These are phyloP conservation scores for Myotis myotis DNA, from an alignment of 2,797 vertebrate genomes.

Conservation along the genomic window DNA sequence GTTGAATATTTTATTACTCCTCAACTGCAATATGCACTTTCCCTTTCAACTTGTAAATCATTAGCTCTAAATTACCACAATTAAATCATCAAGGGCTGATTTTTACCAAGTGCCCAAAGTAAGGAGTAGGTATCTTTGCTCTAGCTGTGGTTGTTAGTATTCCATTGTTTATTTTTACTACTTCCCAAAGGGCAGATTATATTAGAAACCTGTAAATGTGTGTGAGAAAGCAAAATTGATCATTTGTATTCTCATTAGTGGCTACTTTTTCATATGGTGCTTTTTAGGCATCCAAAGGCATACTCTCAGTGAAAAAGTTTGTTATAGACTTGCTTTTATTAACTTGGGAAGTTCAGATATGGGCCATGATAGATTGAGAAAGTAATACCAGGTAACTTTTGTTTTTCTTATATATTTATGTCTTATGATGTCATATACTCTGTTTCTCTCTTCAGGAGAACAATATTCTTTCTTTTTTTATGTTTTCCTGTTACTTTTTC, in stretches of 20 bases:
- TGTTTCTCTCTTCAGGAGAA: neutral
- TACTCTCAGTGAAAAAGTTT: neutral
- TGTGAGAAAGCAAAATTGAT: neutral
- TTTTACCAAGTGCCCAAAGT: neutral
- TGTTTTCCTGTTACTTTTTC: neutral
- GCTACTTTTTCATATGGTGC: neutral
- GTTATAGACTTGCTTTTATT: neutral
- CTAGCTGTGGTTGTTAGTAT: neutral
- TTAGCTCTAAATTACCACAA: neutral
- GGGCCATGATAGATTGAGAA: neutral
- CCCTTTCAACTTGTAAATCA: neutral
- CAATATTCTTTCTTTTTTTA: neutral
- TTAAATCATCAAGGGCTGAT: conserved; percentile 7
- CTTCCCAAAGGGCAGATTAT: neutral
- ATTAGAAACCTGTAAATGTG: neutral
- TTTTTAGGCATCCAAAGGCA: conserved; percentile 24
- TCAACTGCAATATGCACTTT: neutral
- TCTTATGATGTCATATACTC: neutral
- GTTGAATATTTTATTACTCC: neutral
- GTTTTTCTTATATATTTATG: neutral
- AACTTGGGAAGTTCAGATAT: neutral
- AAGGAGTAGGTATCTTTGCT: neutral
- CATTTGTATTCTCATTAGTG: neutral
- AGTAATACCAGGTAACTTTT: neutral
- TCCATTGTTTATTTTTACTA: neutral